These are phyloP conservation scores for Garrulus glandarius DNA, from an alignment of 2,797 vertebrate genomes.

Conservation along the genomic window DNA sequence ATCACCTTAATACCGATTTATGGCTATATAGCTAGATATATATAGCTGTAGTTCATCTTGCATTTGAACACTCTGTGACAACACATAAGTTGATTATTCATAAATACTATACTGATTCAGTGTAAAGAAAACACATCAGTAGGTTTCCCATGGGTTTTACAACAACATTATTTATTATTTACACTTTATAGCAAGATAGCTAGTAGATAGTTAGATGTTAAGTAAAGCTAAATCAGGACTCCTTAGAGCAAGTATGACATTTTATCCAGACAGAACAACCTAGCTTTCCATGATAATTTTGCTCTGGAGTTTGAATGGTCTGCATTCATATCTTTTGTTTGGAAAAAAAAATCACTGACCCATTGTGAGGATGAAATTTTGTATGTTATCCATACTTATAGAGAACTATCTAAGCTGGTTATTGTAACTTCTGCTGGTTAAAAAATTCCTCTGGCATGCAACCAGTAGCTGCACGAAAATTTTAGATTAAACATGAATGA, in stretches of 20 bases:
- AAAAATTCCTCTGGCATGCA: not conserved
- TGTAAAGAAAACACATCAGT: not conserved
- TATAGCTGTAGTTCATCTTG: not conserved
- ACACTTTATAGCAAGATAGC: not conserved
- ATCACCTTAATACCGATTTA: not conserved
- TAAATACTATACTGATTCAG: not conserved
- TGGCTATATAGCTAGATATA: not conserved
- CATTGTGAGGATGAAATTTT: not conserved
- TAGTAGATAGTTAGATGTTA: not conserved
- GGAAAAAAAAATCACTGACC: not conserved
- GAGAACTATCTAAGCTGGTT: not conserved
- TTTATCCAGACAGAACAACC: not conserved
- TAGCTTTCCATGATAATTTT: not conserved
- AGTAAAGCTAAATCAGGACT: not conserved
- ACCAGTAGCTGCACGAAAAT: not conserved
- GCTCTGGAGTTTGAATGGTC: not conserved
- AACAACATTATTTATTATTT: not conserved
- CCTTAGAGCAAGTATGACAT: not conserved
- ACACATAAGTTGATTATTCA: not conserved
- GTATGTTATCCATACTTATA: not conserved
- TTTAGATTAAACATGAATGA: not conserved
- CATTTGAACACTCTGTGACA: not conserved
- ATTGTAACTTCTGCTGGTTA: not conserved
- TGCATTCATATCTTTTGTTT: not conserved
- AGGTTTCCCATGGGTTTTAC: not conserved